Conservation (phyloP, 2,888 invertebrate species). For the Ernsta delagoae region DNA sequence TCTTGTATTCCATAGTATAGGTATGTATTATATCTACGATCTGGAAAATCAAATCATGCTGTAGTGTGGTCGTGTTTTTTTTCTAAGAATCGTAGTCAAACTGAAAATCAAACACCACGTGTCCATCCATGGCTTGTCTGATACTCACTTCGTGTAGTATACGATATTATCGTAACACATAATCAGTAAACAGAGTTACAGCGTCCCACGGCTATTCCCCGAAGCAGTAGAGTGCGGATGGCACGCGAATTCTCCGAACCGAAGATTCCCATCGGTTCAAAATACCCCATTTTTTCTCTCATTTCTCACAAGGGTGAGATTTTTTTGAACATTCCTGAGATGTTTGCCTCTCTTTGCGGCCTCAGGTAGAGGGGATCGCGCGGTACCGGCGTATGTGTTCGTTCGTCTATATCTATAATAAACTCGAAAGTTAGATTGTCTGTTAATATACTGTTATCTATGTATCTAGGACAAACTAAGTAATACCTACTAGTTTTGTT, state of each 20-base stretch:
- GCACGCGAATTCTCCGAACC: slow-evolving; percentile 82
- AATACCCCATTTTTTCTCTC: slow-evolving; percentile 60
- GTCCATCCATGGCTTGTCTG: too few species aligned
- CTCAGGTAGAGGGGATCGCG: slow-evolving; percentile 59
- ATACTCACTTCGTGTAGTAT: background rate
- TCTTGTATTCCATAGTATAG: too few species aligned
- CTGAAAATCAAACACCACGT: background rate
- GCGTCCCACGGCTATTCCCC: slow-evolving; percentile 55
- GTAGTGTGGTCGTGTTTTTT: too few species aligned
- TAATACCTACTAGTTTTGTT: too few species aligned
- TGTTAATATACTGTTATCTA: too few species aligned
- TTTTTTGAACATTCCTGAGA: slow-evolving; percentile 74
- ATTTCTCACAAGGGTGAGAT: slow-evolving; percentile 75
- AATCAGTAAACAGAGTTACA: slow-evolving; percentile 43
- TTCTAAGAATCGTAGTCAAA: background rate
- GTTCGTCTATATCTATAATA: too few species aligned
- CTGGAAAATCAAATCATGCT: too few species aligned
- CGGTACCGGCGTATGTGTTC: background rate
- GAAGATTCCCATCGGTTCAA: slow-evolving; percentile 75
- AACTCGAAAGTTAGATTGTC: slow-evolving; percentile 1
- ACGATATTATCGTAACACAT: background rate
- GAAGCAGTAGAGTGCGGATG: slow-evolving; percentile 59
- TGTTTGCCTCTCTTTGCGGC: slow-evolving; percentile 75
- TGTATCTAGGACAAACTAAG: background rate
- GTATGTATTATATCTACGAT: too few species aligned